Base-by-base conservation (phyloP, 1,140 invertebrate genomes). In the Spodoptera frugiperda region DNA sequence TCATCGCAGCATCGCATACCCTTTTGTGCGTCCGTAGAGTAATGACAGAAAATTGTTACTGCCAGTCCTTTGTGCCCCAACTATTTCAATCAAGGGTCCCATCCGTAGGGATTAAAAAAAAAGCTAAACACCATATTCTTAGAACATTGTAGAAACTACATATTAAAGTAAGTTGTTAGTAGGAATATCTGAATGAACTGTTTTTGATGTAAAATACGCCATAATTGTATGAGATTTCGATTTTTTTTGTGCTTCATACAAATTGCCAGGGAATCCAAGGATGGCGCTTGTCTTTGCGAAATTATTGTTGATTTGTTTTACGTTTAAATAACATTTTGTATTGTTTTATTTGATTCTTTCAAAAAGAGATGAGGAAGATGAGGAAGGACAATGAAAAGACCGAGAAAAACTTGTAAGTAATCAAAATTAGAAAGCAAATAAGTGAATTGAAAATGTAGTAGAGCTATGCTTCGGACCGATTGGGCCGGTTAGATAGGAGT, bases 1-100 rank as follows among this genome's bases (percentile, higher is more conserved):
- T 82, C 85, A 80, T 82, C 71, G 80, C 85, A 79, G 83, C 46
- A 77, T 81, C 68, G 55, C 61, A 11, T 46, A 59, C 15, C 19
- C 83, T 86, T 88, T 90, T 92, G 88, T 92, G 78, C 85, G 84
- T 83, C 80, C 82, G 55, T 44, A 83, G 82, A 80, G 85, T 92
- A 91, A 92, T 92, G 86, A 91, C 89, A 87, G 87, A 89, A 91
- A 89, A 92, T 91, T 90, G 87, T 87, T 83, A 77, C 78, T 80
- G 80, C 57, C 81, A 76, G 80, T 82, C 80, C 82, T 88, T 90
- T 89, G 86, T 89, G 78, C 72, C 79, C 84, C 83, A 89, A 90
- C 88, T 91, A 90, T 89, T 88, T 82, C 90, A 90, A 90, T 89
- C 87, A 80, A 74, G 67, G 71, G 65, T 53, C 51, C 9, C 19